Percentiles rank a stretch among this genome's conserved stretches.
Conservation (phyloP, 2,797 vertebrate genomes). For the Buceros bicornis region DNA sequence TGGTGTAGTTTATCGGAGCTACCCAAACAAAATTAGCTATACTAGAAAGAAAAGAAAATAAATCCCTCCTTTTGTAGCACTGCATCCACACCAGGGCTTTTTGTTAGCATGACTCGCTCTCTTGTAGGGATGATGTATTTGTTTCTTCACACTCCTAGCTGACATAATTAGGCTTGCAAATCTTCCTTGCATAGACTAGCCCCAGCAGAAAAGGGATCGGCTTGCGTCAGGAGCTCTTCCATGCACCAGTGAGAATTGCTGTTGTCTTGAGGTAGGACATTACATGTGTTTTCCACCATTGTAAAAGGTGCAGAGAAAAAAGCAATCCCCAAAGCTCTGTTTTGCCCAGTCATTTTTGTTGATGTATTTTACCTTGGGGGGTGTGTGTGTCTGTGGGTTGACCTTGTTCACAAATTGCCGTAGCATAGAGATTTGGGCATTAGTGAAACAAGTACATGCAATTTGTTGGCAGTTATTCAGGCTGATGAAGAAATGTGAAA, state of each 20-base stretch:
- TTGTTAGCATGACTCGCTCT: background rate
- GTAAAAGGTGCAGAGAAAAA: background rate
- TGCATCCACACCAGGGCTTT: background rate
- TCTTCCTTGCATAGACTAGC: background rate
- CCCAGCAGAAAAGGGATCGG: background rate
- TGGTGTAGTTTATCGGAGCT: constrained; percentile 25
- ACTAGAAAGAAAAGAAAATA: background rate
- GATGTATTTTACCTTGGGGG: background rate
- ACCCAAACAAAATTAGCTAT: constrained; percentile 23
- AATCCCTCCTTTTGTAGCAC: background rate
- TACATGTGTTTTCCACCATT: background rate
- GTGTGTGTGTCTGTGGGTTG: background rate
- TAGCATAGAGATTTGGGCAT: background rate
- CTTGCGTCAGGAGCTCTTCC: constrained; percentile 10
- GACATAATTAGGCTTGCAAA: constrained; percentile 18
- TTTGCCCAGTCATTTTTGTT: background rate
- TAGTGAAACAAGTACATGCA: background rate
- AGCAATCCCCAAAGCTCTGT: background rate
- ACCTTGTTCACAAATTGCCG: background rate
- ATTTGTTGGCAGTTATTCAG: background rate
- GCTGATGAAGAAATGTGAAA: background rate
- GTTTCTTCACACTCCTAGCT: constrained; percentile 19
- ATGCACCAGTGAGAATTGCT: background rate
- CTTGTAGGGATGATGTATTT: constrained; percentile 2
- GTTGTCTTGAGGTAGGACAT: background rate